These are phyloP conservation scores for Aselliscus stoliczkanus DNA, from an alignment of 2,797 vertebrate species.

Conservation along the genomic window DNA sequence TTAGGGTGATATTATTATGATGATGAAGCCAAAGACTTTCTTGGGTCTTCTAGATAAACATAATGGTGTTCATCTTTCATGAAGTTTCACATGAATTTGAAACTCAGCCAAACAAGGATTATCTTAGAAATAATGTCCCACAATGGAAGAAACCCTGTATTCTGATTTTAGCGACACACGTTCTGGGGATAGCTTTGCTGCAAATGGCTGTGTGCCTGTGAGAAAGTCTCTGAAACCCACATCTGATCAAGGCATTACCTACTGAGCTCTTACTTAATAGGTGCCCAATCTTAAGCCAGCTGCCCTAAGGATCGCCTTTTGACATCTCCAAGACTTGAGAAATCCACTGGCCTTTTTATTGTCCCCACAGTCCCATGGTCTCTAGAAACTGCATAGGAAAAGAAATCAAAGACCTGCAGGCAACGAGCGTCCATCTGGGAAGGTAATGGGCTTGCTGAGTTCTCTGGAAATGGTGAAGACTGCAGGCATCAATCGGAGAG, in stretches of 20 bases:
- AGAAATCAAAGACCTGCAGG: constrained; percentile 85
- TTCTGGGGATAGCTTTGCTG: not conserved
- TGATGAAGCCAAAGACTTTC: not conserved
- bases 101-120: not conserved
- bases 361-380: not conserved
- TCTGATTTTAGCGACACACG: not conserved
- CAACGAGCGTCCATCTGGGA: constrained; percentile 88
- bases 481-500: constrained; percentile 88
- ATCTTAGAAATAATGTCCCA: not conserved
- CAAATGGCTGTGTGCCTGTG: not conserved
- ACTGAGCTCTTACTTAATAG: not conserved
- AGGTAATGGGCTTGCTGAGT: constrained; percentile 86
- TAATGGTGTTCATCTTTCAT: not conserved
- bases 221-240: not conserved
- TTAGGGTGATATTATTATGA: not conserved
- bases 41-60: not conserved
- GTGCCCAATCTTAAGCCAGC: not conserved
- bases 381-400: constrained; percentile 19
- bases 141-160: not conserved
- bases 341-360: not conserved
- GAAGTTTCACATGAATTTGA: not conserved
- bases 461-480: constrained; percentile 81
- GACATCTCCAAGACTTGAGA: not conserved
- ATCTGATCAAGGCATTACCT: not conserved
- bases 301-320: not conserved